Evolutionary conservation across 2,113 vertebrate genomes (phyloP).

Genomic region (Lophochroa leadbeateri): DNA sequence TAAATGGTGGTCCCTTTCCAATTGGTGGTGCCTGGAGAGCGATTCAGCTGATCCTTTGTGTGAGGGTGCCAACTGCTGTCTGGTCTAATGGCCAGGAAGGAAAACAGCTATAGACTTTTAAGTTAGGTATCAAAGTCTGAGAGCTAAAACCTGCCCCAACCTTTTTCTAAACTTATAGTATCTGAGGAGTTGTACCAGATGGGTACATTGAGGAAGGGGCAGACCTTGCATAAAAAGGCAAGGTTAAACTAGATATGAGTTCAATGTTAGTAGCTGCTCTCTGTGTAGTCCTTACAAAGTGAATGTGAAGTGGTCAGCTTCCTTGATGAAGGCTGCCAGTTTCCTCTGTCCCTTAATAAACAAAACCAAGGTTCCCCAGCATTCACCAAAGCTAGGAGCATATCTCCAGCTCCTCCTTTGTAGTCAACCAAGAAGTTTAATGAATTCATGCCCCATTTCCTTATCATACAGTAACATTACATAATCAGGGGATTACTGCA

Average conservation of each 20-base stretch:
- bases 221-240: background rate
- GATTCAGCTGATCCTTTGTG: background rate
- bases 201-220: background rate
- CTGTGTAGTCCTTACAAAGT: background rate
- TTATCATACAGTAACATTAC: background rate
- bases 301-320: background rate
- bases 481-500: slow-evolving; percentile 17
- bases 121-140: background rate
- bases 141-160: background rate
- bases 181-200: background rate
- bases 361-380: accelerated
- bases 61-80: background rate
- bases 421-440: background rate
- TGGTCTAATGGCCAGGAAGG: background rate
- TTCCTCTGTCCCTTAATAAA: background rate
- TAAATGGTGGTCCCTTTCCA: background rate
- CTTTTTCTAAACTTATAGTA: background rate
- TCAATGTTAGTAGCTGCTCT: background rate
- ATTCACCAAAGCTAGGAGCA: background rate
- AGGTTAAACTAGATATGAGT: background rate
- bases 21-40: background rate
- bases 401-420: background rate
- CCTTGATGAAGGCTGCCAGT: background rate
- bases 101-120: background rate
- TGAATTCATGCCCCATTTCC: slow-evolving; percentile 24